These are phyloP conservation scores for Chalcosyrphus nemorum DNA, from an alignment of 2,888 invertebrate genomes.

Conservation along the genomic window DNA sequence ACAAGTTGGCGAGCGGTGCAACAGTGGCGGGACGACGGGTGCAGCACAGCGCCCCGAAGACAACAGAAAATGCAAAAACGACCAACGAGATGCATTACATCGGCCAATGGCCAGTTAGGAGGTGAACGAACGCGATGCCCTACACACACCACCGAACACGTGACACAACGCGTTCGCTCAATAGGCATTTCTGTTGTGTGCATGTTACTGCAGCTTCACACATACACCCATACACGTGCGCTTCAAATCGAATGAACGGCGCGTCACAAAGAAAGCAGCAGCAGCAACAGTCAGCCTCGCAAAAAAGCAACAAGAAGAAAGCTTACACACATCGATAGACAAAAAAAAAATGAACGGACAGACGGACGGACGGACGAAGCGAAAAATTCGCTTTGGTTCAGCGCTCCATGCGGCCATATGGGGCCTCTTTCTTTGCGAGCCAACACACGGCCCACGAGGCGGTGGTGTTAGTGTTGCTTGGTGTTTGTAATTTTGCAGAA, in stretches of 20 bases:
- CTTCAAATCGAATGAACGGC: constrained; percentile 10
- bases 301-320: constrained; percentile 65
- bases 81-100: constrained; percentile 75
- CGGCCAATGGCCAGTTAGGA: constrained; percentile 77
- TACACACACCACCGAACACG: constrained; percentile 74
- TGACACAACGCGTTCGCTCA: constrained; percentile 62
- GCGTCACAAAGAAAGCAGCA: constrained; percentile 68
- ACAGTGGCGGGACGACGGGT: no score
- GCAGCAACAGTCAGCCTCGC: constrained; percentile 28
- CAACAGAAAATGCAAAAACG: constrained; percentile 70
- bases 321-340: constrained; percentile 58
- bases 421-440: constrained; percentile 26
- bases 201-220: constrained; percentile 28
- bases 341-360: constrained; percentile 4
- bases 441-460: not conserved
- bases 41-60: constrained; percentile 59
- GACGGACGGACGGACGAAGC: constrained; percentile 16
- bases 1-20: constrained; percentile 39
- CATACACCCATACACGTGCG: constrained; percentile 11
- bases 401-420: constrained; percentile 50
- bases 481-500: constrained; percentile 71
- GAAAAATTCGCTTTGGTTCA: constrained; percentile 43
- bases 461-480: constrained; percentile 55
- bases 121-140: constrained; percentile 77
- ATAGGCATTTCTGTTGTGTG: constrained; percentile 45